Conservation (phyloP, 2,888 invertebrate species). For the Trissoscelio sp. region DNA sequence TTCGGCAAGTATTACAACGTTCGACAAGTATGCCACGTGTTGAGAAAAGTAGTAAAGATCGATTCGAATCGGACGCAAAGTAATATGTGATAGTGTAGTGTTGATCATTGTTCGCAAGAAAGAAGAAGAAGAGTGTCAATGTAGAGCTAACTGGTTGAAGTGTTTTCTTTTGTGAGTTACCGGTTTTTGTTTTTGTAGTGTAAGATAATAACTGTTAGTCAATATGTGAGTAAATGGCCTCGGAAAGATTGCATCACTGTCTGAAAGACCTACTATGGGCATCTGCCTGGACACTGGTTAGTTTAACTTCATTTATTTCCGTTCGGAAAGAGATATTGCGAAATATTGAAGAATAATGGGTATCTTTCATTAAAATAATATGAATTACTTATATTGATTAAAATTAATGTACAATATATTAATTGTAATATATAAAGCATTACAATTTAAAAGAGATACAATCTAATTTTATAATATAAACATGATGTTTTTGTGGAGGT, state of each 20-base stretch:
- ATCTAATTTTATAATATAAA: too few relatives aligned
- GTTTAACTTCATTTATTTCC: conserved; percentile 66
- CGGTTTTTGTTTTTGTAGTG: conserved; percentile 10
- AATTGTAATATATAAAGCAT: too few relatives aligned
- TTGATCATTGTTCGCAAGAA: conserved; percentile 13
- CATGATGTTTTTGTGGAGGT: too few relatives aligned
- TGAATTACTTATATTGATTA: too few relatives aligned
- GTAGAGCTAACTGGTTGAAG: conserved; percentile 11
- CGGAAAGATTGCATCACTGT: conserved; percentile 77
- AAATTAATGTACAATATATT: too few relatives aligned
- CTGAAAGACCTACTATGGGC: conserved; percentile 84
- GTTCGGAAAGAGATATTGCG: too few relatives aligned
- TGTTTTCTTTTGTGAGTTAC: conserved; percentile 17
- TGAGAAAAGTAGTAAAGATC: conserved; percentile 58
- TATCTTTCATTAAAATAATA: too few relatives aligned
- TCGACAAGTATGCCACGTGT: conserved; percentile 65
- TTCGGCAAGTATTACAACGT: conserved; percentile 41
- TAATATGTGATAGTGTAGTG: conserved; percentile 37
- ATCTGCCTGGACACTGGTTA: conserved; percentile 85
- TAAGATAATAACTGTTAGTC: conserved; percentile 54
- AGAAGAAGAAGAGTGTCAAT: conserved; percentile 25
- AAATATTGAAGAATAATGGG: too few relatives aligned
- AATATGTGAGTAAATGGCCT: conserved; percentile 83
- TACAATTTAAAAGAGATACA: too few relatives aligned
- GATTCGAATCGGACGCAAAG: conserved; percentile 45